Evolutionary conservation across 2,797 vertebrate species (phyloP), one percentile per base, ranked within the genome.

Genomic region (Toxotes lorentzi): DNA sequence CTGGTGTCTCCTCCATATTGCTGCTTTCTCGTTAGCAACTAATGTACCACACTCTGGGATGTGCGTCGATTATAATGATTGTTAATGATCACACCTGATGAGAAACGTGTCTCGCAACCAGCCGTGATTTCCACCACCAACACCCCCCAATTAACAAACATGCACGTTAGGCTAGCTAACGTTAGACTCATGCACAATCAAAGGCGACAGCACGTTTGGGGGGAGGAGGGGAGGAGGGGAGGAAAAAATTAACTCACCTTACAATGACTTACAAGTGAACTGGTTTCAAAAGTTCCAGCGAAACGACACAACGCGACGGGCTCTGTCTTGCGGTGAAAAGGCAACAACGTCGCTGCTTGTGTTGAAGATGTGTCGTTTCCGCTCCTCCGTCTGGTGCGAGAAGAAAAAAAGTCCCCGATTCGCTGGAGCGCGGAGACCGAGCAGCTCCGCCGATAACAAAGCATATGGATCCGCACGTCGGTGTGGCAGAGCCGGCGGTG

Each of bases 191-290:
- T 69, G 88, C 86, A 90, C 81, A 73, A 82, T 64, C 63, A 76
- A 70, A 68, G 66, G 77, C 81, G 56, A 86, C 79, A 76, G 78
- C 84, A 76, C 80, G 75, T 76, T 78, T 53, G 61, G 72, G 57
- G 69, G 68, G 53, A 79, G 75, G 72, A 80, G 51, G 50, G 47
- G 32, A 60, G 53, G 77, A 21, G n/a, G n/a, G n/a, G n/a, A n/a
- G n/a, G n/a, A 48, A 78, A 66, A 54, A 70, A 40, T 5, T 34
- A 84, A 94, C 93, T 94, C 91, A 94, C 93, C 92, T 70, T 47
- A 11, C 30, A 64, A 67, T 79, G 51, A 78, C 45, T 83, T 62
- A 76, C 47, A 81, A n/a, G 70, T 45, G 50, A 56, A 61, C 50
- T 19, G 34, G n/a, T 5, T 68, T 35, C 48, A 41, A 27, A 67